Evolutionary conservation across 2,113 vertebrate genomes (phyloP).

Genomic region (Helogale parvula): DNA sequence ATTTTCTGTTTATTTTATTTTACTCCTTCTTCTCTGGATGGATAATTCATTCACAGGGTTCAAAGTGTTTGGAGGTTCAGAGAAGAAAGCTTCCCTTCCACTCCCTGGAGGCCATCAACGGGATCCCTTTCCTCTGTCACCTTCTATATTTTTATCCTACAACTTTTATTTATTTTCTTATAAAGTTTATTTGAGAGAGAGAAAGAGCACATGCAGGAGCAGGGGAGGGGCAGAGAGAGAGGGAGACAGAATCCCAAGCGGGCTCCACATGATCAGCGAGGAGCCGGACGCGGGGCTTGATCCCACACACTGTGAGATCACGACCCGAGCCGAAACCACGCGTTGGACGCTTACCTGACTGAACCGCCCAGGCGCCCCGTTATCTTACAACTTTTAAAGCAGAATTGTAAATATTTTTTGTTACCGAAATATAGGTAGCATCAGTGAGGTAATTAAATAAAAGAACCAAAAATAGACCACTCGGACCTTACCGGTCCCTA

Average conservation of each 20-base stretch:
- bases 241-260: too few species aligned
- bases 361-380: too few species aligned
- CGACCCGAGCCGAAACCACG: too few species aligned
- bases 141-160: not conserved
- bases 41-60: not conserved
- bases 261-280: too few species aligned
- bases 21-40: not conserved
- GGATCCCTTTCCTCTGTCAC: not conserved
- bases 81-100: not conserved
- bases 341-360: too few species aligned
- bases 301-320: too few species aligned
- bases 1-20: not conserved
- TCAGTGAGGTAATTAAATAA: not conserved
- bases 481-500: not conserved
- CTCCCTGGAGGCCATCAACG: not conserved
- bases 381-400: not conserved
- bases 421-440: not conserved
- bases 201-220: too few species aligned
- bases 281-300: too few species aligned
- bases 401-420: not conserved
- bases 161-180: not conserved
- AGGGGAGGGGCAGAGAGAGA: too few species aligned
- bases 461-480: not conserved
- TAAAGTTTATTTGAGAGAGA: too few species aligned
- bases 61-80: not conserved